Base-by-base conservation (phyloP, 2,113 vertebrate genomes). In the human region DNA sequence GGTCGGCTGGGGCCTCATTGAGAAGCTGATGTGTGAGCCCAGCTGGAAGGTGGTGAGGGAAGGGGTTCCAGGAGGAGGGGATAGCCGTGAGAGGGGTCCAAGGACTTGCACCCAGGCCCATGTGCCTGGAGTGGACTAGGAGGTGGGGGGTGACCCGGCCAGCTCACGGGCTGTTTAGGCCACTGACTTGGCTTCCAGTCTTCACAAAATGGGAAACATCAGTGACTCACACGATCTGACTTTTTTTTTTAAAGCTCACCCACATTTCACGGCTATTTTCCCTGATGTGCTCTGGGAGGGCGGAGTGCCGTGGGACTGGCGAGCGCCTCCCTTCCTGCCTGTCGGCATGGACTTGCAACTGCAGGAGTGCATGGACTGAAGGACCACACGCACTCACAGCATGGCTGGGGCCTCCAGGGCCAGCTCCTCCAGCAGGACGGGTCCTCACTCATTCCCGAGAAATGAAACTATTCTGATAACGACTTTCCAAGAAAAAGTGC, bases 261-360 rank as follows among this genome's bases (percentile, higher is more conserved):
- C 38, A 30, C 38, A n/a, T 6, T 43, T 20, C n/a, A 22, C 0
- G 8, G 18, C 2, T 68, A 3, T 17, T n/a, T 84, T 50, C 7
- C 27, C 50, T 48, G 40, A 75, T 9, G 3, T 23, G 25, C 30
- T 43, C 35, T 35, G 2, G 52, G 35, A 78, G 48, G 73, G 18
- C 4, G 0, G n/a, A 50, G n/a, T 4, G 14, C 48, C 5, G 0
- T 4, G 40, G 48, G 50, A 20, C 1, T 52, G 68, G 17, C 2
- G 16, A 38, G 0, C 8, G 3, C 38, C 32, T 12, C 25, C 25
- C 35, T 12, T 2, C 23, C 68, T 0, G 1, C 5, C 35, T 11
- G 45, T n/a, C 12, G 0, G 10, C 7, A 20, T 5, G 20, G 30
- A 25, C 23, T 38, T 11, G 23, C 1, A 25, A 17, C 12, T 61